Conservation (phyloP, 2,113 vertebrate genomes). For the Empidonax alnorum region DNA sequence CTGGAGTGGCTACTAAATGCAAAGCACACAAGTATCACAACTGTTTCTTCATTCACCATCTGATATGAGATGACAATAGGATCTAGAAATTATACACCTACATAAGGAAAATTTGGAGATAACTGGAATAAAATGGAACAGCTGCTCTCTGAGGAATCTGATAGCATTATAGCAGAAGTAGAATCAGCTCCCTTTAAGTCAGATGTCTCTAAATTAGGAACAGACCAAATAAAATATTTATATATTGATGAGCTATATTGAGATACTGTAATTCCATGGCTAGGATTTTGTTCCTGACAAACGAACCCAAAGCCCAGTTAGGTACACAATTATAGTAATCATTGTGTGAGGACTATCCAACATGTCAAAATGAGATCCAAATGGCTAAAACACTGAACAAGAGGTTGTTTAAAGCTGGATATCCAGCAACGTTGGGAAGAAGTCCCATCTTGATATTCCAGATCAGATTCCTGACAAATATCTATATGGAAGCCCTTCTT, state of each 20-base stretch:
- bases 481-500: neutral
- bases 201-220: constrained; percentile 32
- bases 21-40: neutral
- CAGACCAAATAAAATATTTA: neutral
- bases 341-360: neutral
- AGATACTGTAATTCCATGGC: neutral
- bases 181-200: neutral
- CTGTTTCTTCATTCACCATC: neutral
- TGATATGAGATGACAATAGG: constrained; percentile 11
- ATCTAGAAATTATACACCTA: neutral
- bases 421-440: neutral
- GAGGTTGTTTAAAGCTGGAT: neutral
- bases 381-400: neutral
- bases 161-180: neutral
- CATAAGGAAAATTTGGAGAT: constrained; percentile 2
- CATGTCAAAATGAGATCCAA: neutral
- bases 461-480: neutral
- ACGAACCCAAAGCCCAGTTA: neutral
- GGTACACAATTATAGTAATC: neutral
- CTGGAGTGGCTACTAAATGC: neutral
- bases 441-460: neutral
- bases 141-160: neutral
- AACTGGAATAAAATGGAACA: neutral
- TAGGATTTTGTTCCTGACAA: neutral
- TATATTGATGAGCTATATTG: neutral